These are phyloP conservation scores for Lithobates sylvaticus DNA, from an alignment of 2,797 vertebrate species.

Conservation along the genomic window DNA sequence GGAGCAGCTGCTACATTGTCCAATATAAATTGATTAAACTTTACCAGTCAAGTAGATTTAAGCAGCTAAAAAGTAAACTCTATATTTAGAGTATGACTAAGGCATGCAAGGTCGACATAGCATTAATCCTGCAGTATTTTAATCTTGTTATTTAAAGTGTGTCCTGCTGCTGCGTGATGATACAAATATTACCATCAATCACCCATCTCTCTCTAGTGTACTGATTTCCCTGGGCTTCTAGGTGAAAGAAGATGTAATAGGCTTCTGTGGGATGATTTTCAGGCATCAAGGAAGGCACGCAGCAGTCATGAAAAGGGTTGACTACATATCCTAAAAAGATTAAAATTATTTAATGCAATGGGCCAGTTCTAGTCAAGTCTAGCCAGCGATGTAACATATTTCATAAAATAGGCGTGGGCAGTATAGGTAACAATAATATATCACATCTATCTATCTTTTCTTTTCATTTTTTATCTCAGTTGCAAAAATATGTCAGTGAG, in stretches of 20 bases:
- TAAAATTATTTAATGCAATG: background rate
- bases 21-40: no score
- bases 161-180: slow-evolving; percentile 15
- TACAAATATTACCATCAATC: slow-evolving; percentile 11
- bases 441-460: no score
- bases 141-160: slow-evolving; percentile 29
- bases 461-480: no score
- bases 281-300: background rate
- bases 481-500: no score
- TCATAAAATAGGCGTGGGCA: no score
- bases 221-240: background rate
- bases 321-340: background rate
- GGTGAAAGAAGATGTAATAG: background rate
- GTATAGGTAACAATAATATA: no score
- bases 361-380: background rate
- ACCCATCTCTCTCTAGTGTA: background rate
- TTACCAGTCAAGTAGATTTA: background rate
- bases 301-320: background rate
- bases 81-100: slow-evolving; percentile 40
- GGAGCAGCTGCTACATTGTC: no score
- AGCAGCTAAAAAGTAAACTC: background rate
- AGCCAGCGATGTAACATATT: background rate
- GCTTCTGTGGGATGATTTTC: background rate
- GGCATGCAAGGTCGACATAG: background rate
- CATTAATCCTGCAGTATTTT: slow-evolving; percentile 16